Evolutionary conservation across 2,888 invertebrate species (phyloP), one percentile per base, ranked within the genome.

Genomic region (Sminthurides aquaticus): DNA sequence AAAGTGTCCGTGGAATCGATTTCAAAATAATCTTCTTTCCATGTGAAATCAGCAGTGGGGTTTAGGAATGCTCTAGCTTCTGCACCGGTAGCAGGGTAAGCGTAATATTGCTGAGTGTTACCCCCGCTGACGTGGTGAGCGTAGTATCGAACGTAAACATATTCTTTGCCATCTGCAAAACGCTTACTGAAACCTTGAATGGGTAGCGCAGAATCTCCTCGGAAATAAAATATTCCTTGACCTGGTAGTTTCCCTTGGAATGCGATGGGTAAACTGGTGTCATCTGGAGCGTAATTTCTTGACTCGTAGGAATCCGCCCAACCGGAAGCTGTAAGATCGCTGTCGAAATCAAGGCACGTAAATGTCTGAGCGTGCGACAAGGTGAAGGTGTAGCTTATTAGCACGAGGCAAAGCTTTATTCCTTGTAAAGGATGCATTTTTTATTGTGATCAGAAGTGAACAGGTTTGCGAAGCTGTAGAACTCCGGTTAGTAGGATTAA

Each of bases 121-220:
- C 43, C 43, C 15, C 43, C 43, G 15, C 52, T 22, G 5, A 22
- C 5, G 22, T 22, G 52, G 20, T 52, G 52, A 22, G 18, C 22
- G 52, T 52, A 52, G 52, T 52, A 52, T 5, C 52, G 52, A 20
- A 52, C 18, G 52, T 20, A 52, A 20, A 52, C 20, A 22, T 52
- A 52, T 20, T 52, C 52, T 5, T 52, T 52, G 20, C 52, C 52
- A 52, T 8, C 3, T 5, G 8, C 11, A 5, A 20, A 8, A 15
- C 11, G 52, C 20, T 20, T 34, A 34, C 43, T 34, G 43, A 34
- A 34, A 5, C 43, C 43, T 34, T 34, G 43, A 15, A 34, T 34
- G 5, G 43, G 43, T 5, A 11, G 15, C 15, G 43, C 43, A 11
- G 43, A 34, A 15, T 34, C 43, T 5, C 43, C 43, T 15, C 43